Evolutionary conservation across 2,888 invertebrate species (phyloP), one percentile per base, ranked within the genome.

Genomic region (Neelides folsomi): DNA sequence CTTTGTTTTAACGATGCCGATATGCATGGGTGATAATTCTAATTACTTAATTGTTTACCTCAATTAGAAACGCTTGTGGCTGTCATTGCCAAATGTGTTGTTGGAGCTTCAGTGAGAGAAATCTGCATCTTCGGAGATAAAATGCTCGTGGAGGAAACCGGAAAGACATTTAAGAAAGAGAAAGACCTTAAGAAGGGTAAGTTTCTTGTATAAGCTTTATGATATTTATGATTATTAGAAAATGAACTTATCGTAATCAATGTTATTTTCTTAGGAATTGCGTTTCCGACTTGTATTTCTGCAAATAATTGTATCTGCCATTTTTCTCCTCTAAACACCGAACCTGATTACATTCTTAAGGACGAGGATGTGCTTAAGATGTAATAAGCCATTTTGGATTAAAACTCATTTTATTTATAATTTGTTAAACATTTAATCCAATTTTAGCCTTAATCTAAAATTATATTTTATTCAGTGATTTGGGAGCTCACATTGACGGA

Each of bases 221-320:
- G 9, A 16, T 7, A 16, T 15, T 7, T 42, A 18, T 35, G 7
- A 13, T 20, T 15, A 10, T 6, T 12, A 42, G 13, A 42, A 16
- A 9, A 19, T 42, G 15, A 42, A n/a, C 9, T 40, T 34, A 37
- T 42, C 13, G 4, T 35, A 12, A n/a, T 36, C 34, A 9, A 27
- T 20, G 41, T 42, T 10, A 12, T 46, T 37, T 45, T 47, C 54
- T 10, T 66, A 77, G 78, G 79, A 66, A 89, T 97, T 69, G 95
- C 98, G 39, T 98, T 98, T 73, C 98, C 98, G 51, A 97, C 97
- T 55, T 98, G 97, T 75, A 80, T 99, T 58, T 97, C 95, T 16
- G 85, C 94, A 52, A 98, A 99, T 75, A 95, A 98, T 73, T 95
- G 95, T 74, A 92, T 98, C 71, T 98, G 98, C 72, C 98, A 99